Percentiles rank a stretch among this genome's conserved stretches.
Evolutionary conservation across 2,797 vertebrate species (phyloP).

Genomic region (Sebastolobus alascanus): DNA sequence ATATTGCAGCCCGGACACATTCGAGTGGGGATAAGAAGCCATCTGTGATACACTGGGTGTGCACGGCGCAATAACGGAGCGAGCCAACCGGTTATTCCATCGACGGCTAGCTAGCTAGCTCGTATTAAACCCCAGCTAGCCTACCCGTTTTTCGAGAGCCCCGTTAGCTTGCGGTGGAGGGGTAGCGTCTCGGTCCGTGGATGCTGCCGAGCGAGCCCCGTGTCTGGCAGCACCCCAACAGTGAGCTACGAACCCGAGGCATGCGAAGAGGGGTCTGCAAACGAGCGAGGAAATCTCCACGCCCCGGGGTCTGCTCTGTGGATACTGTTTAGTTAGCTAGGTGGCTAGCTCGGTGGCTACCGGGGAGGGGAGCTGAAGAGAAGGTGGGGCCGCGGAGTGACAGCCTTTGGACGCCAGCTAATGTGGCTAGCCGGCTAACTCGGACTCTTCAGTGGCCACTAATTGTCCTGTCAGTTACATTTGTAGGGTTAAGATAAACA

Average conservation of each 20-base stretch:
- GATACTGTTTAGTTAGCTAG: slow-evolving; percentile 69
- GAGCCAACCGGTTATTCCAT: slow-evolving; percentile 67
- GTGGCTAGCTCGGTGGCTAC: slow-evolving; percentile 73
- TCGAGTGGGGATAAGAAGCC: slow-evolving; percentile 70
- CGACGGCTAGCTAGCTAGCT: slow-evolving; percentile 55
- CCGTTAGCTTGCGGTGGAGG: slow-evolving; percentile 65
- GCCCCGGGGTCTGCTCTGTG: slow-evolving; percentile 67
- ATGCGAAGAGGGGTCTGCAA: slow-evolving; percentile 64
- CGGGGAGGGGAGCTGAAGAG: slow-evolving; percentile 58
- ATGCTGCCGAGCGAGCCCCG: slow-evolving; percentile 45
- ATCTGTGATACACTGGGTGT: slow-evolving; percentile 70
- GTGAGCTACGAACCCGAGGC: slow-evolving; percentile 47
- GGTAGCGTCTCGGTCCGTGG: slow-evolving; percentile 55
- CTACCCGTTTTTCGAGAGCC: slow-evolving; percentile 54
- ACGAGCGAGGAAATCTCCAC: slow-evolving; percentile 75
- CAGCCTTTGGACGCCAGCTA: slow-evolving; percentile 68
- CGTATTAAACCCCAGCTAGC: slow-evolving; percentile 44
- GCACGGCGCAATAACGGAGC: slow-evolving; percentile 52
- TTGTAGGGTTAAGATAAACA: slow-evolving; percentile 1
- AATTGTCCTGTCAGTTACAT: slow-evolving; percentile 32
- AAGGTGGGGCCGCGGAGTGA: slow-evolving; percentile 86
- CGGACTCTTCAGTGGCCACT: slow-evolving; percentile 30
- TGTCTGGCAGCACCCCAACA: slow-evolving; percentile 10
- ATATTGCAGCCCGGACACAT: slow-evolving; percentile 50
- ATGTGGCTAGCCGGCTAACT: slow-evolving; percentile 79